phyloP scores from a whole-genome alignment of 1,140 invertebrate genomes.

The Venturia canescens region DNA sequence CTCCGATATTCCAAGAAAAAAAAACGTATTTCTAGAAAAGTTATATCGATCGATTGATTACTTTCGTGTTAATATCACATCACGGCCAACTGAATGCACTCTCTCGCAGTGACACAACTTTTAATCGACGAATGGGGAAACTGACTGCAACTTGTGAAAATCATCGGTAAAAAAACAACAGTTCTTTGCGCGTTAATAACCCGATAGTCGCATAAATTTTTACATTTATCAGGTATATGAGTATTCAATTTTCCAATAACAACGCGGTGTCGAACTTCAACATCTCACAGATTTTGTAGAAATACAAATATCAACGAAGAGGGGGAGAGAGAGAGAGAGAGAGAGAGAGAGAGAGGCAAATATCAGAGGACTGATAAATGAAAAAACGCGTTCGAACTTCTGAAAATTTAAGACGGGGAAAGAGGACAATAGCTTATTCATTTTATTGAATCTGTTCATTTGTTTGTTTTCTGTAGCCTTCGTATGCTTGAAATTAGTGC shows the following conservation, averaged over 20 bases:
- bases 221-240: too few species aligned
- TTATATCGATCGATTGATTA: slow-evolving; percentile 35
- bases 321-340: background rate
- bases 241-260: too few species aligned
- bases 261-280: too few species aligned
- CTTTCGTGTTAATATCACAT: slow-evolving; percentile 40
- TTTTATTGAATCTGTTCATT: slow-evolving; percentile 52
- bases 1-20: background rate
- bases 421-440: slow-evolving; percentile 46
- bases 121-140: slow-evolving; percentile 5
- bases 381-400: slow-evolving; percentile 1
- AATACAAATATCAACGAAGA: too few species aligned
- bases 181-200: too few species aligned
- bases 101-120: slow-evolving; percentile 23
- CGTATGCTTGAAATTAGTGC: slow-evolving; percentile 60
- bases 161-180: too few species aligned
- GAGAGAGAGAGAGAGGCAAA: background rate
- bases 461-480: slow-evolving; percentile 59
- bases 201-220: too few species aligned
- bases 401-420: slow-evolving; percentile 20
- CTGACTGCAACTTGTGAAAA: background rate
- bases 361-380: background rate
- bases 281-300: too few species aligned
- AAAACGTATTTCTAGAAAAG: slow-evolving; percentile 23
- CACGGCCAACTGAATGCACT: slow-evolving; percentile 30